Evolutionary conservation across 2,888 invertebrate species (phyloP).

Genomic region (Strigamia transsilvanica): DNA sequence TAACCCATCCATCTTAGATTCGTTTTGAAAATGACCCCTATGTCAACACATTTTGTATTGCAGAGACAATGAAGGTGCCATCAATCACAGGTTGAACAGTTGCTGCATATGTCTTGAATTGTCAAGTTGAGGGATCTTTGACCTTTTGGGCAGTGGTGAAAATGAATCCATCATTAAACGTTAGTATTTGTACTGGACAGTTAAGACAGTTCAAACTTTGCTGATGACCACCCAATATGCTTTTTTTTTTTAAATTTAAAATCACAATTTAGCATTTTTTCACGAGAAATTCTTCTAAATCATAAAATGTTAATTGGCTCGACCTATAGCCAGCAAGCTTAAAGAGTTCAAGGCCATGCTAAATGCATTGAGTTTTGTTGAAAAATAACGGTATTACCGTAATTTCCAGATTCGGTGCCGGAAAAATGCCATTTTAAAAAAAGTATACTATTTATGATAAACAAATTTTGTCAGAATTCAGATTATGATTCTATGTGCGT

Average conservation of each 20-base stretch:
- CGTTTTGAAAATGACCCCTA: not conserved
- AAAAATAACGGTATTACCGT: too few relatives aligned
- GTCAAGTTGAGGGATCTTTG: slow-evolving; percentile 18
- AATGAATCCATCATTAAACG: slow-evolving; percentile 15
- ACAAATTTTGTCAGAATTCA: too few relatives aligned
- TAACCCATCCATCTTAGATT: not conserved
- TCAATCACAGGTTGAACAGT: not conserved
- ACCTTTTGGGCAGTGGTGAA: slow-evolving; percentile 18
- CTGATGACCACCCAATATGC: not conserved
- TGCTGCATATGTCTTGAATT: not conserved
- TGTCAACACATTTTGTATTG: not conserved
- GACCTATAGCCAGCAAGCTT: too few relatives aligned
- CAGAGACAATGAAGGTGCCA: not conserved
- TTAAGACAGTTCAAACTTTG: slow-evolving; percentile 1
- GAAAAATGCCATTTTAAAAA: too few relatives aligned
- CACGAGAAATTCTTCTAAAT: too few relatives aligned
- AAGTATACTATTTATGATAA: too few relatives aligned
- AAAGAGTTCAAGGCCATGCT: too few relatives aligned
- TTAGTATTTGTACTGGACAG: not conserved
- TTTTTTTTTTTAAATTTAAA: not conserved
- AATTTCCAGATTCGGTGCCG: too few relatives aligned
- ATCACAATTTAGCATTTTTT: too few relatives aligned
- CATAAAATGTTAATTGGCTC: too few relatives aligned
- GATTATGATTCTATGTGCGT: too few relatives aligned
- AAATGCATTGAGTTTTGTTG: too few relatives aligned